Conservation (phyloP, 2,888 invertebrate genomes). For the Cinara cedri region DNA sequence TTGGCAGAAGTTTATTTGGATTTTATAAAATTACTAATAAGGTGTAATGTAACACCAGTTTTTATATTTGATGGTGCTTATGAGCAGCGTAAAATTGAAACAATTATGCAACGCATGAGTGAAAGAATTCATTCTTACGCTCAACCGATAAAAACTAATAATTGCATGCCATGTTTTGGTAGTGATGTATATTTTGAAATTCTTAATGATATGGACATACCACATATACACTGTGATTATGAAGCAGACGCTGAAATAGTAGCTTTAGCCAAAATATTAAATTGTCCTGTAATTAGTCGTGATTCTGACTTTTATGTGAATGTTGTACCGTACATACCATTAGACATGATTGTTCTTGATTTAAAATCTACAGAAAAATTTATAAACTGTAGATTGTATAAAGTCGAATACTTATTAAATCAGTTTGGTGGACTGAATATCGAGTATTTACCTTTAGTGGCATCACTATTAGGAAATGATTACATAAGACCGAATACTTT, state of each 20-base stretch:
- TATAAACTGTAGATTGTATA: constrained; percentile 75
- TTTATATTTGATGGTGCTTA: constrained; percentile 83
- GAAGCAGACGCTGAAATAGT: constrained; percentile 92
- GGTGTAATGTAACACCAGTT: constrained; percentile 75
- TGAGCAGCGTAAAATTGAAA: constrained; percentile 74
- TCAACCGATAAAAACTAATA: constrained; percentile 35
- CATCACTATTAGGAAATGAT: constrained; percentile 88
- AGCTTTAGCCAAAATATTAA: constrained; percentile 75
- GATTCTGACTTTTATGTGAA: constrained; percentile 95
- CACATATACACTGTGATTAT: constrained; percentile 76
- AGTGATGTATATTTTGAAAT: constrained; percentile 78
- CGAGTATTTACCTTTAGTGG: constrained; percentile 77
- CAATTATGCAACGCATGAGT: constrained; percentile 68
- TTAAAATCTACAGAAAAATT: constrained; percentile 61
- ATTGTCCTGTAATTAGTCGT: constrained; percentile 87
- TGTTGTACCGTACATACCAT: constrained; percentile 81
- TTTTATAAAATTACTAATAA: constrained; percentile 74
- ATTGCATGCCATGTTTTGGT: constrained; percentile 74
- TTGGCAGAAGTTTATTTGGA: constrained; percentile 70
- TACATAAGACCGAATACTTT: constrained; percentile 76
- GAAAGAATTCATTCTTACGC: constrained; percentile 64
- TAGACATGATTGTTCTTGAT: constrained; percentile 70
- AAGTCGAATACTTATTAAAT: constrained; percentile 72
- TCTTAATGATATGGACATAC: constrained; percentile 70
- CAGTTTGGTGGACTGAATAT: constrained; percentile 72